A percentile compares a stretch with the other conserved stretches of the same genome.
Evolutionary conservation across 1,140 invertebrate genomes (phyloP).

Genomic region (Stegodyphus mimosarum): DNA sequence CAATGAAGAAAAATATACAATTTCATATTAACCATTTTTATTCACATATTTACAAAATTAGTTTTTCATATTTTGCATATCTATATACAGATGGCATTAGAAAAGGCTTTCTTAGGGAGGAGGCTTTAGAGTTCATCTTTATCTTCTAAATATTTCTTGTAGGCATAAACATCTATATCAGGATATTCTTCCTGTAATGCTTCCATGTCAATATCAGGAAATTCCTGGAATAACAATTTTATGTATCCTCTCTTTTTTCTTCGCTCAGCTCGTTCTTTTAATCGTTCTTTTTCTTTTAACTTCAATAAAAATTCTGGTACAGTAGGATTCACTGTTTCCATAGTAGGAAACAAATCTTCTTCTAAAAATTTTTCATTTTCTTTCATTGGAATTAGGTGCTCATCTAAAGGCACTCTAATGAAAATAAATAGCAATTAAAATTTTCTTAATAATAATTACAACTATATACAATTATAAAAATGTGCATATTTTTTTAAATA

Average conservation of each 20-base stretch:
- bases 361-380: constrained; percentile 62
- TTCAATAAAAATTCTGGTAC: constrained; percentile 61
- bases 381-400: constrained; percentile 63
- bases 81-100: too few relatives aligned
- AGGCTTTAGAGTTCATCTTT: constrained; percentile 20
- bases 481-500: background rate
- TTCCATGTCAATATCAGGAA: constrained; percentile 81
- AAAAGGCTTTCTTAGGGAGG: too few relatives aligned
- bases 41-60: too few relatives aligned
- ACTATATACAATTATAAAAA: background rate
- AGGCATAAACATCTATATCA: constrained; percentile 76
- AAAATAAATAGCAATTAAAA: background rate
- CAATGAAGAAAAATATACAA: too few relatives aligned
- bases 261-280: background rate
- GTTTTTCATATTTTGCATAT: too few relatives aligned
- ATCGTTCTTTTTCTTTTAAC: constrained; percentile 49
- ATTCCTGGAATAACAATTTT: constrained; percentile 76
- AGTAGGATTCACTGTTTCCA: constrained; percentile 57
- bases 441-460: background rate
- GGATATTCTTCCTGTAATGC: constrained; percentile 80
- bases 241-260: constrained; percentile 69
- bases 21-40: too few relatives aligned
- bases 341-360: constrained; percentile 52
- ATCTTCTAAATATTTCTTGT: constrained; percentile 50
- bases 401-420: constrained; percentile 37